Percentiles rank a stretch among this genome's conserved stretches.
Evolutionary conservation across 2,888 invertebrate species (phyloP).

Genomic region (Drosophila borealis): DNA sequence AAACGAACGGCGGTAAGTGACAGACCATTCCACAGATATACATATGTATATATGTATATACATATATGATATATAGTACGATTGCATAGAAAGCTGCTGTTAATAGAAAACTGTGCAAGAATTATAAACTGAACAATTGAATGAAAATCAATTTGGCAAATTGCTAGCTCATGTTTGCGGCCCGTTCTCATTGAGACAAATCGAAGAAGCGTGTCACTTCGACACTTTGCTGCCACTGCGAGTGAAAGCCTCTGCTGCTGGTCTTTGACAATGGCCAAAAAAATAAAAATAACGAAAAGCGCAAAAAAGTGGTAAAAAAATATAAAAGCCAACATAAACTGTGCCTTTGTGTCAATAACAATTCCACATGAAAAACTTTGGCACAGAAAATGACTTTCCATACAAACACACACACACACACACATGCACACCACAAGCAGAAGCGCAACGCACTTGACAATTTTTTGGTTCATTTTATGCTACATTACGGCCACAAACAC

Average conservation of each 20-base stretch:
- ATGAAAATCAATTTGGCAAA: slow-evolving; percentile 78
- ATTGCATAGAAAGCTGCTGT: slow-evolving; percentile 62
- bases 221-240: slow-evolving; percentile 55
- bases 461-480: slow-evolving; percentile 81
- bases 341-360: slow-evolving; percentile 76
- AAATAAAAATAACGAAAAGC: slow-evolving; percentile 41
- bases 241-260: slow-evolving; percentile 61
- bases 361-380: slow-evolving; percentile 74
- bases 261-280: slow-evolving; percentile 58
- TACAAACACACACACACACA: slow-evolving; percentile 42
- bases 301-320: slow-evolving; percentile 25
- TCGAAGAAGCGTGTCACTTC: slow-evolving; percentile 72
- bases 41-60: neutral
- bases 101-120: slow-evolving; percentile 22
- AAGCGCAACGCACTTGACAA: slow-evolving; percentile 70
- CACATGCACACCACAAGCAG: neutral
- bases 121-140: slow-evolving; percentile 53
- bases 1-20: slow-evolving; percentile 79
- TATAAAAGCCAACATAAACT: slow-evolving; percentile 49
- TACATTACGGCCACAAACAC: slow-evolving; percentile 66
- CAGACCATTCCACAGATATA: slow-evolving; percentile 37
- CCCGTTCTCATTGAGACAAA: slow-evolving; percentile 61
- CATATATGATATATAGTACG: slow-evolving; percentile 11
- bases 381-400: slow-evolving; percentile 78
- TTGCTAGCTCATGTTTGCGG: slow-evolving; percentile 74